Conservation (phyloP, 2,113 vertebrate species). For the Chroicocephalus ridibundus region DNA sequence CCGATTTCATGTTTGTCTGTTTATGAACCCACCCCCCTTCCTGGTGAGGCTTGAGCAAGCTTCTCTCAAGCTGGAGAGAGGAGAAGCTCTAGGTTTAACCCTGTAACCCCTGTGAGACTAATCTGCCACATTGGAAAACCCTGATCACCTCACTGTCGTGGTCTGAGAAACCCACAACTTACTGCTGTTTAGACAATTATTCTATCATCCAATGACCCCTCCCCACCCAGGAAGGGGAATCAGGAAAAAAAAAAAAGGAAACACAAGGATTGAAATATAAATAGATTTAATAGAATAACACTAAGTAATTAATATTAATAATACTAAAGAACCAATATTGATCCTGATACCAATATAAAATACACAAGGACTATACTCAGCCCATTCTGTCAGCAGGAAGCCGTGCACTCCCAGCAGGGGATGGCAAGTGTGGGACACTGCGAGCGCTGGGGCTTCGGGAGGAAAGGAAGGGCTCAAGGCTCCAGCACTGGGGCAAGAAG, state of each 20-base stretch:
- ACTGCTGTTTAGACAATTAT: background rate
- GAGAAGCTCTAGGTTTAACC: too few species aligned
- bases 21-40: background rate
- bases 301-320: too few species aligned
- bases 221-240: background rate
- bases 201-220: background rate
- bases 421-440: too few species aligned
- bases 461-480: too few species aligned
- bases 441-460: too few species aligned
- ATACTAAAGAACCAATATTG: too few species aligned
- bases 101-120: accelerated
- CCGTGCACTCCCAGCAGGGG: too few species aligned
- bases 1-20: accelerated
- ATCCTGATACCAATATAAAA: too few species aligned
- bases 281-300: background rate
- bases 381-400: too few species aligned
- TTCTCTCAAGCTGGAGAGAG: background rate
- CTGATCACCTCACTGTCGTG: accelerated
- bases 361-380: background rate
- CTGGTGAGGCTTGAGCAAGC: background rate
- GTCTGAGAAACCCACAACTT: background rate
- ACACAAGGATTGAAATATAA: background rate
- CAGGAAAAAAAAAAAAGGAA: background rate
- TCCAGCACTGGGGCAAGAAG: too few species aligned
- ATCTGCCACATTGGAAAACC: accelerated